Evolutionary conservation across 1,140 invertebrate genomes (phyloP).

Genomic region (Prorops nasuta): DNA sequence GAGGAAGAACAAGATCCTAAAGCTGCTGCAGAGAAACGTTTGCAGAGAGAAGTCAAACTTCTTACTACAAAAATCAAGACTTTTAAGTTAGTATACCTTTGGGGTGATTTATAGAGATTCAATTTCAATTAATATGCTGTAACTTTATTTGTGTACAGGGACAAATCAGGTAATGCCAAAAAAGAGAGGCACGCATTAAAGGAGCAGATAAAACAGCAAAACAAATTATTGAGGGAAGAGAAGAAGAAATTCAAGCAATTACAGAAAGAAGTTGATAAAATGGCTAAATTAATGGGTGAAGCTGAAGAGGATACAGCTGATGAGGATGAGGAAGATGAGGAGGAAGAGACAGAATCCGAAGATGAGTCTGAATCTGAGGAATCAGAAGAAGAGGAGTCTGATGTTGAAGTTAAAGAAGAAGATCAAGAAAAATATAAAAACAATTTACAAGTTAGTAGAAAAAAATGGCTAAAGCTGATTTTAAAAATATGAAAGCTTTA

Average conservation of each 20-base stretch:
- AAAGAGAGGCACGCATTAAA: slow-evolving; percentile 77
- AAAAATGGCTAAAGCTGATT: slow-evolving; percentile 1
- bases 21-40: slow-evolving; percentile 54
- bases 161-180: slow-evolving; percentile 74
- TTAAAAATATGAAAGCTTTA: slow-evolving; percentile 1
- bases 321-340: slow-evolving; percentile 61
- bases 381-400: slow-evolving; percentile 64
- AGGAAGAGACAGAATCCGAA: slow-evolving; percentile 65
- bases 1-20: slow-evolving; percentile 67
- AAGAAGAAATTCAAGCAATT: slow-evolving; percentile 74
- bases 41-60: slow-evolving; percentile 72
- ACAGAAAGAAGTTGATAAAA: slow-evolving; percentile 85
- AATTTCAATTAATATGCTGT: not conserved
- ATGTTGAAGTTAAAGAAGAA: slow-evolving; percentile 63
- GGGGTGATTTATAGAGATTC: no score
- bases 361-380: slow-evolving; percentile 61
- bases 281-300: slow-evolving; percentile 81
- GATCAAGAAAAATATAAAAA: slow-evolving; percentile 42
- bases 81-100: slow-evolving; percentile 59
- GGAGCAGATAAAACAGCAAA: slow-evolving; percentile 77
- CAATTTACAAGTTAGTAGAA: slow-evolving; percentile 37
- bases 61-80: slow-evolving; percentile 75
- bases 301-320: slow-evolving; percentile 69
- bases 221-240: slow-evolving; percentile 69
- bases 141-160: no score